Evolutionary conservation across 2,113 vertebrate genomes (phyloP), one percentile per base, ranked within the genome.

Genomic region (Plecotus auritus): DNA sequence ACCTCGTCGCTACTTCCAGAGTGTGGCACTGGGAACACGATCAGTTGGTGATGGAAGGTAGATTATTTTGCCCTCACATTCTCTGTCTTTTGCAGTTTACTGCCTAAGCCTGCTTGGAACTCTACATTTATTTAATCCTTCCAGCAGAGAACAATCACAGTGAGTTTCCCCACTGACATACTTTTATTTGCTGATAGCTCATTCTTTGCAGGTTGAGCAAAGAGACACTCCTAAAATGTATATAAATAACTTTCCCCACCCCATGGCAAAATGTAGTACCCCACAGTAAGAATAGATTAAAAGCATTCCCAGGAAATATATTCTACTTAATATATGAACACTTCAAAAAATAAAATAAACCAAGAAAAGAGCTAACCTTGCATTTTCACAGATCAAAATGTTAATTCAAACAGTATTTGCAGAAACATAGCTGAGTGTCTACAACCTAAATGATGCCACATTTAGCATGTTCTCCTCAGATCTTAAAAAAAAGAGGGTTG

Each of bases 51-150:
- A 91, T 22, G 7, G 90, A 81, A 91, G 54, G 76, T 16, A 67
- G 45, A 88, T 83, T 82, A 84, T 93, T 95, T 42, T 51, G 67
- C 67, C 61, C 37, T 87, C 16, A 47, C 88, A 56, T 80, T 90
- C 74, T 37, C 73, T 74, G 59, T 35, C 82, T 91, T 98, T 95
- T 96, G 93, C 56, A 94, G 78, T 83, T 81, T 88, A 97, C 18
- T 32, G 16, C 84, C 61, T 92, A 89, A 94, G 59, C 72, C 93
- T 87, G 37, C 40, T 93, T 88, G 74, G 40, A 86, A 95, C 66
- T 88, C 64, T 40, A 72, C 92, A 86, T 93, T 77, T n/a, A 49
- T 88, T 82, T 28, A 88, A 45, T 95, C 95, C 93, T 84, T 93
- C 95, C 84, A 90, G 42, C 59, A 88, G 82, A 85, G 82, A 96